A percentile compares a stretch with the other conserved stretches of the same genome.
Evolutionary conservation across 2,113 vertebrate genomes (phyloP).

Genomic region (Brevimyrus niger): DNA sequence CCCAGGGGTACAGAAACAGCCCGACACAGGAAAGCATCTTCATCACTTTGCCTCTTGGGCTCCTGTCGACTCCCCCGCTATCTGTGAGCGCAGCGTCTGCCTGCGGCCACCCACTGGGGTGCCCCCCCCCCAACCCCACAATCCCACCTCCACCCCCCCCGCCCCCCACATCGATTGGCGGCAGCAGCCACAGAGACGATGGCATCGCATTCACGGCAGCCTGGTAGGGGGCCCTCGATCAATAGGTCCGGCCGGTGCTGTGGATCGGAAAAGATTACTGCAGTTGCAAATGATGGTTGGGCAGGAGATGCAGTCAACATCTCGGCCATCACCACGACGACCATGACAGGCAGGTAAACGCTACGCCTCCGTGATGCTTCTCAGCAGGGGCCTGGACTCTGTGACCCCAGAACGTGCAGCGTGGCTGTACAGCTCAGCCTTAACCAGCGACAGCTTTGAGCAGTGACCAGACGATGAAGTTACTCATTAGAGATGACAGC

Average conservation of each 20-base stretch:
- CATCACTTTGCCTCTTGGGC: not conserved
- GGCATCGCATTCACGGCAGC: conserved; percentile 6
- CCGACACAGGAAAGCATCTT: not conserved
- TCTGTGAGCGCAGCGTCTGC: not conserved
- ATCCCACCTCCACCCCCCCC: not conserved
- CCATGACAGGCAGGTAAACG: not conserved
- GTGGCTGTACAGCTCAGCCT: not conserved
- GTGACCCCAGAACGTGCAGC: not conserved
- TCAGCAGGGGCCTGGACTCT: not conserved
- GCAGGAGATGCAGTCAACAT: not conserved
- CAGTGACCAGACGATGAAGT: not conserved
- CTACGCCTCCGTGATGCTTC: not conserved
- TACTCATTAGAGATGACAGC: not conserved
- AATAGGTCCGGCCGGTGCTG: not conserved
- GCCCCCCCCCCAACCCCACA: not conserved
- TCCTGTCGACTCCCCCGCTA: not conserved
- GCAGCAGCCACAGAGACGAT: conserved; percentile 12
- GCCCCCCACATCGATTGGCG: conserved; percentile 20
- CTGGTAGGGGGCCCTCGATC: conserved; percentile 17
- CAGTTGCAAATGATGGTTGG: conserved; percentile 13
- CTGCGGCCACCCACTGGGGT: not conserved
- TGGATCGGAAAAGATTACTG: not conserved
- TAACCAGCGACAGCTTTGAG: not conserved
- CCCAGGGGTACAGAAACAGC: not conserved
- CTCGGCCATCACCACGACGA: not conserved